phyloP scores from a whole-genome alignment of 2,888 invertebrate species.

The Leptopilina syphax region DNA sequence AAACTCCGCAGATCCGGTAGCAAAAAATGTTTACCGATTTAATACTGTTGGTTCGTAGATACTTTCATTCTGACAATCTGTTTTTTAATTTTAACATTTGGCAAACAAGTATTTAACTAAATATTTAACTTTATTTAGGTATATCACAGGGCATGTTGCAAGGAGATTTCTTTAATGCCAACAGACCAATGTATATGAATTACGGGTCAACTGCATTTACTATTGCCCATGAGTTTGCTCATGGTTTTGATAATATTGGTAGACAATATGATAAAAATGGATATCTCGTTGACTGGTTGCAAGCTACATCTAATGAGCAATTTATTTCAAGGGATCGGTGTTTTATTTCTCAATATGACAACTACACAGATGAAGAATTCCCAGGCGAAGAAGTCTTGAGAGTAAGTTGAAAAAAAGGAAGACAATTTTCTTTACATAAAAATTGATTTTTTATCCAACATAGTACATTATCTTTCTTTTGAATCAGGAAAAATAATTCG shows the following conservation, averaged over 20 bases:
- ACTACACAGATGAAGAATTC: not conserved
- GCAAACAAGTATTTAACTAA: not conserved
- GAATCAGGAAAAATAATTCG: too few species aligned
- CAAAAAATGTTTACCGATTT: too few species aligned
- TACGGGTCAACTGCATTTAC: slow-evolving; percentile 94
- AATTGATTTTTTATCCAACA: too few species aligned
- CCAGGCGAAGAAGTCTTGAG: not conserved
- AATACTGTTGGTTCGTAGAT: too few species aligned
- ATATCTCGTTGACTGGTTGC: slow-evolving; percentile 97
- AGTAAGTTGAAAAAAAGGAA: not conserved
- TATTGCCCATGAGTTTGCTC: slow-evolving; percentile 94
- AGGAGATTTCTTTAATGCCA: slow-evolving; percentile 92
- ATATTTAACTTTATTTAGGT: slow-evolving; percentile 79
- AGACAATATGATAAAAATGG: slow-evolving; percentile 95
- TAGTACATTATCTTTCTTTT: too few species aligned
- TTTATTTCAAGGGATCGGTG: slow-evolving; percentile 76
- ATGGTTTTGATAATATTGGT: slow-evolving; percentile 92
- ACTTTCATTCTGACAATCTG: too few species aligned
- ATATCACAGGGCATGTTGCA: slow-evolving; percentile 95
- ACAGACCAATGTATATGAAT: slow-evolving; percentile 93
- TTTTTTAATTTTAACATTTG: not conserved
- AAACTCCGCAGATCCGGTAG: too few species aligned
- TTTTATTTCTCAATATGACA: not conserved
- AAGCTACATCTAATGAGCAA: slow-evolving; percentile 86
- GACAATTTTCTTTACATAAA: too few species aligned